Conservation (phyloP, 2,113 vertebrate genomes). For the Tauraco erythrolophus region DNA sequence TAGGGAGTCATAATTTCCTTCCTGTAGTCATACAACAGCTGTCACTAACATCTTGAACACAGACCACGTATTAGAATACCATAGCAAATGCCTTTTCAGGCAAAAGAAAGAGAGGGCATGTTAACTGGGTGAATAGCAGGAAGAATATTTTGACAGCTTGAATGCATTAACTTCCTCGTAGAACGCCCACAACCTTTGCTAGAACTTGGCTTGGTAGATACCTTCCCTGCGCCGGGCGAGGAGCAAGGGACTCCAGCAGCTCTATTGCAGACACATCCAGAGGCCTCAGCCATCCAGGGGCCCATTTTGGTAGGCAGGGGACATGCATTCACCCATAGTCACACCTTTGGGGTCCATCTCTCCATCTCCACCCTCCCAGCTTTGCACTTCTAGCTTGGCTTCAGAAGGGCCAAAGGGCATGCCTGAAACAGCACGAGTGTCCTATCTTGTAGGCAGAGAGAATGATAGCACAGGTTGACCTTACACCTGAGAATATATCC, state of each 20-base stretch:
- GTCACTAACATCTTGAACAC: conserved; percentile 73
- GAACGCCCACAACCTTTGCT: conserved; percentile 54
- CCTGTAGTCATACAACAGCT: conserved; percentile 76
- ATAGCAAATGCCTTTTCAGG: conserved; percentile 73
- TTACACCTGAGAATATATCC: rapidly evolving
- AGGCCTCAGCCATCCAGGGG: not conserved
- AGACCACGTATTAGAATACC: conserved; percentile 68
- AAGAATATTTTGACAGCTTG: conserved; percentile 73
- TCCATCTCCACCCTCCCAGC: not conserved
- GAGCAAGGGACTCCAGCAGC: conserved; percentile 25
- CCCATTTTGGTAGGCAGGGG: rapidly evolving
- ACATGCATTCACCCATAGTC: rapidly evolving
- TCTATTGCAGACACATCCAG: not conserved
- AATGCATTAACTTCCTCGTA: conserved; percentile 37
- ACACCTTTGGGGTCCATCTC: not conserved
- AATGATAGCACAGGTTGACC: not conserved
- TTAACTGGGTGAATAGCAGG: conserved; percentile 49
- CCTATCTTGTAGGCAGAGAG: not conserved
- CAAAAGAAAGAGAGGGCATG: conserved; percentile 57
- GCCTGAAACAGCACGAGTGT: rapidly evolving
- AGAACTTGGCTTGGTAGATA: conserved; percentile 40
- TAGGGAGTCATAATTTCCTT: conserved; percentile 78
- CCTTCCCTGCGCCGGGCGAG: conserved; percentile 7
- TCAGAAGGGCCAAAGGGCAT: not conserved
- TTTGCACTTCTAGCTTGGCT: not conserved